Evolutionary conservation across 2,888 invertebrate species (phyloP), one percentile per base, ranked within the genome.

Genomic region (Chironomus tentans): DNA sequence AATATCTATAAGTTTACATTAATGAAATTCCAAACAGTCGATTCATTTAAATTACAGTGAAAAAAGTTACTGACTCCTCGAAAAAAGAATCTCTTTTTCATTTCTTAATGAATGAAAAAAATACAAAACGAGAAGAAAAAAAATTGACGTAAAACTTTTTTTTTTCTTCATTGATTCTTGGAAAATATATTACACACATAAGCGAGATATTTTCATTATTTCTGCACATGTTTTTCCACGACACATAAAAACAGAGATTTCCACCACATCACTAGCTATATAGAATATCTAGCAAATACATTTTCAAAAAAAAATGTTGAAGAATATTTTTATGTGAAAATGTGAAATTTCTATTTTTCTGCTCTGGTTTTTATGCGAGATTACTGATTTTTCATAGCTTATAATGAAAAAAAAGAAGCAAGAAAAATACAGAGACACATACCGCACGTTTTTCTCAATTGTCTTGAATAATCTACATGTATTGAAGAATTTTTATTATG

Each of bases 171-270:
- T 71, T 61, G 56, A 71, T 71, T 71, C 71, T 71, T 71, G 61
- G 71, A 71, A 71, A 28, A 71, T 71, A n/a, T n/a, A 21, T 46
- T 38, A 68, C 13, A 65, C 28, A 46, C 28, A 12, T 13, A 38
- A 15, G 46, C 2, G 18, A 28, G 48, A 47, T 47, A 70, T 21
- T 47, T 21, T 70, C 15, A 47, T 47, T 65, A 65, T 65, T 13
- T 65, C 3, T 74, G 68, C 74, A 74, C 68, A 74, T 74, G 74
- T 68, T 74, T 62, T 65, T 72, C 56, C 72, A 72, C 72, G 61
- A 70, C 70, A 70, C 48, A 70, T 18, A 48, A 15, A 24, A 69
- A n/a, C 15, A 15, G 56, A 56, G 7, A 15, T 56, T 65, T 65
- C 24, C 65, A 21, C 65, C 21, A 56, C 15, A 56, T 56, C 65